These are phyloP conservation scores for Cyrtorhinus lividipennis DNA, from an alignment of 1,140 invertebrate genomes.

Conservation along the genomic window DNA sequence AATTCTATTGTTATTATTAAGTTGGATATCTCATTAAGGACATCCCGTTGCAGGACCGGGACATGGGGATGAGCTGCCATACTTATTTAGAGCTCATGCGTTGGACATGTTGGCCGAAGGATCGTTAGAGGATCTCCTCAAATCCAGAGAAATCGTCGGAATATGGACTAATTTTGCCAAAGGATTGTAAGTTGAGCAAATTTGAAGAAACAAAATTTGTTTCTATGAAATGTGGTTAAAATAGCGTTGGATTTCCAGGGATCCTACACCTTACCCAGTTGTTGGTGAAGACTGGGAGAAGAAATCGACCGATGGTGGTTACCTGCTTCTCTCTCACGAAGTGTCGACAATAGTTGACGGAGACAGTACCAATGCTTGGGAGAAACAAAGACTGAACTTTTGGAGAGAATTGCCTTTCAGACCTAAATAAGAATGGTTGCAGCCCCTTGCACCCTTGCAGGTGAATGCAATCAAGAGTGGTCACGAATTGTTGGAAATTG, in stretches of 20 bases:
- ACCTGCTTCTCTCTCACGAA: background rate
- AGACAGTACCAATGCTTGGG: background rate
- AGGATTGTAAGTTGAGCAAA: background rate
- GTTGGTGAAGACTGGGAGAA: background rate
- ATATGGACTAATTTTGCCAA: slow-evolving; percentile 17
- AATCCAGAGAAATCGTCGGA: slow-evolving; percentile 3
- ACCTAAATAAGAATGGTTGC: too few relatives aligned
- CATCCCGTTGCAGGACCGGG: slow-evolving; percentile 3
- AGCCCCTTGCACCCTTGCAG: too few relatives aligned
- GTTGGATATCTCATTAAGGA: background rate
- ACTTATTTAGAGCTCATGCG: background rate
- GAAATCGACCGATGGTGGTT: background rate
- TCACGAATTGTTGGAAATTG: too few relatives aligned
- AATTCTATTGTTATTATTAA: too few relatives aligned
- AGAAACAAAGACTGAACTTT: background rate
- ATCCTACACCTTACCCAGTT: background rate
- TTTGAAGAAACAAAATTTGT: too few relatives aligned
- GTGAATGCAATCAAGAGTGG: too few relatives aligned
- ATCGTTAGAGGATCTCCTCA: background rate
- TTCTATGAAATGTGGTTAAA: too few relatives aligned
- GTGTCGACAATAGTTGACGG: background rate
- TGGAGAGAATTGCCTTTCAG: background rate
- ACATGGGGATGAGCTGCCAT: slow-evolving; percentile 14
- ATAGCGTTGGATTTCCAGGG: background rate
- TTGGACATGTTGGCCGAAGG: background rate